Evolutionary conservation across 2,888 invertebrate genomes (phyloP), one percentile per base, ranked within the genome.

Genomic region (Stenoptilia bipunctidactyla): DNA sequence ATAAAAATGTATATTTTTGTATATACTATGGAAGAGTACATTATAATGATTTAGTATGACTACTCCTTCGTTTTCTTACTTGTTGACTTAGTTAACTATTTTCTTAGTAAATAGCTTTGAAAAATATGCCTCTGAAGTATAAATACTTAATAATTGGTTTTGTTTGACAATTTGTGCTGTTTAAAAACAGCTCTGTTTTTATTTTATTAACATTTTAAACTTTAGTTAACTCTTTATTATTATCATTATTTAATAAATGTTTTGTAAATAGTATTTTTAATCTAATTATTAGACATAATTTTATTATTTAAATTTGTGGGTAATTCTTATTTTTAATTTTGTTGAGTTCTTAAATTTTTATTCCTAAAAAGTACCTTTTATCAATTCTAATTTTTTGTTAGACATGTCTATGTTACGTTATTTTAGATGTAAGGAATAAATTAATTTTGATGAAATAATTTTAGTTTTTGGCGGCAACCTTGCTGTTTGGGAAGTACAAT

Each of bases 321-420:
- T 64, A 66, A 60, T 61, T 5, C 8, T 20, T 20, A 20, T 20
- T 63, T 61, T 53, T 50, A 51, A 55, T 53, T 49, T 77, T 76
- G 77, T 76, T 76, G 69, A 70, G 51, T 65, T 73, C 72, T 75
- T 66, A 71, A 76, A 68, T 56, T 59, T 73, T 72, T 76, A 82
- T 82, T 83, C 82, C 82, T 83, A 79, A 66, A 60, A 69, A 58
- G 76, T 79, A 79, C 77, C 77, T 79, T 72, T 64, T 66, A 61
- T 20, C 20, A 8, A 20, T 20, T 20, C 20, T 20, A 20, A 53
- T 53, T 59, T 66, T 66, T 70, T 72, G 69, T 66, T 70, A 67
- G 56, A 57, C 49, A 47, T 68, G 56, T 61, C 58, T 68, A 68
- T 58, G 50, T 56, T 64, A 61, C 47, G 56, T 51, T 69, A 65